These are phyloP conservation scores for Ennomos erosarius DNA, from an alignment of 2,888 invertebrate genomes.

Conservation along the genomic window DNA sequence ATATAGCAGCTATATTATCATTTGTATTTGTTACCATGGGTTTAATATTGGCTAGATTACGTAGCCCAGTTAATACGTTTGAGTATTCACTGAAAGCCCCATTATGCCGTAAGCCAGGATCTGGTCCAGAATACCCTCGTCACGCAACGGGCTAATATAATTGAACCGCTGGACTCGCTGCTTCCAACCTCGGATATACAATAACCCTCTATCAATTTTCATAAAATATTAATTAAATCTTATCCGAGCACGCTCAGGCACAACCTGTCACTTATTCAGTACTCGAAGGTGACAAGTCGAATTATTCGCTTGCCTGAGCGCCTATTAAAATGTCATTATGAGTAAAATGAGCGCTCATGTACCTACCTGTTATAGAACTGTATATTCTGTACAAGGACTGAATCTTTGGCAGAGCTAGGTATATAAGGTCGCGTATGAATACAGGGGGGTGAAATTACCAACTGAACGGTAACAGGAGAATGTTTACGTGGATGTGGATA, in stretches of 20 bases:
- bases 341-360: slow-evolving; percentile 24
- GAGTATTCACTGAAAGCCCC: slow-evolving; percentile 33
- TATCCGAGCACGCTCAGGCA: slow-evolving; percentile 23
- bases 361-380: slow-evolving; percentile 16
- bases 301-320: slow-evolving; percentile 30
- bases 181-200: slow-evolving; percentile 28
- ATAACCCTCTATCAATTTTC: slow-evolving; percentile 38
- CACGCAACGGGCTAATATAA: slow-evolving; percentile 39
- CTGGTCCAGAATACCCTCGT: slow-evolving; percentile 43
- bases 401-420: slow-evolving; percentile 51
- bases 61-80: slow-evolving; percentile 20
- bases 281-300: slow-evolving; percentile 33
- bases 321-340: slow-evolving; percentile 27
- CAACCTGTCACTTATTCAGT: slow-evolving; percentile 22
- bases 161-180: slow-evolving; percentile 36
- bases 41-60: slow-evolving; percentile 10
- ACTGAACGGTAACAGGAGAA: slow-evolving; percentile 56
- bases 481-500: slow-evolving; percentile 65
- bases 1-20: background rate
- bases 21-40: slow-evolving; percentile 2
- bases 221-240: slow-evolving; percentile 40
- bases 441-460: slow-evolving; percentile 56
- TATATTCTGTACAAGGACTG: slow-evolving; percentile 31
- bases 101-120: slow-evolving; percentile 40
- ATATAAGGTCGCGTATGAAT: slow-evolving; percentile 55